These are phyloP conservation scores for Chlorodrepanis virens DNA, from an alignment of 2,113 vertebrate species.

Conservation along the genomic window DNA sequence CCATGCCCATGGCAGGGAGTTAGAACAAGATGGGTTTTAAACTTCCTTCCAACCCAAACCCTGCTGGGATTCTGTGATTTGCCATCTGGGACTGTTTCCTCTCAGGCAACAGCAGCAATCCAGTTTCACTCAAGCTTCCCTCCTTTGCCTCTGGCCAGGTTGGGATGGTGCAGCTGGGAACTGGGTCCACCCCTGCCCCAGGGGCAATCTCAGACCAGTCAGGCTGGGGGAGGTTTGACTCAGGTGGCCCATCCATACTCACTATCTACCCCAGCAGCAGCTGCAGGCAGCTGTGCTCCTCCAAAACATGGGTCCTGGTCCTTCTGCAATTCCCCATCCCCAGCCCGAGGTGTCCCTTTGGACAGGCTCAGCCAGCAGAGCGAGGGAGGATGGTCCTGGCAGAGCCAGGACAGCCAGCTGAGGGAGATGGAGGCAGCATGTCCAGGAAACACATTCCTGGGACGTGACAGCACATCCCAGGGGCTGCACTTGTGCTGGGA, in stretches of 20 bases:
- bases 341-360: not conserved
- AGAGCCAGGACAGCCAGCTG: not conserved
- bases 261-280: not conserved
- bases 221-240: not conserved
- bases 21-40: not conserved
- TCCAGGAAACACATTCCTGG: constrained; percentile 27
- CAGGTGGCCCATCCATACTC: not conserved
- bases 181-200: not conserved
- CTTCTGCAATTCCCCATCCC: not conserved
- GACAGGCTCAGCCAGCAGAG: not conserved
- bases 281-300: not conserved
- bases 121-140: not conserved
- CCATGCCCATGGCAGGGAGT: not conserved
- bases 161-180: not conserved
- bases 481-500: not conserved
- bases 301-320: not conserved
- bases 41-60: not conserved
- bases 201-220: not conserved
- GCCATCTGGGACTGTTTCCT: not conserved
- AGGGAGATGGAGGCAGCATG: not conserved
- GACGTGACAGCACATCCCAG: not conserved
- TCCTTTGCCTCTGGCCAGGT: not conserved
- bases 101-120: not conserved
- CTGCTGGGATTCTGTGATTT: not conserved
- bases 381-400: fast-evolving